These are phyloP conservation scores for Xenopus borealis DNA, from an alignment of 2,113 vertebrate species.

Conservation along the genomic window DNA sequence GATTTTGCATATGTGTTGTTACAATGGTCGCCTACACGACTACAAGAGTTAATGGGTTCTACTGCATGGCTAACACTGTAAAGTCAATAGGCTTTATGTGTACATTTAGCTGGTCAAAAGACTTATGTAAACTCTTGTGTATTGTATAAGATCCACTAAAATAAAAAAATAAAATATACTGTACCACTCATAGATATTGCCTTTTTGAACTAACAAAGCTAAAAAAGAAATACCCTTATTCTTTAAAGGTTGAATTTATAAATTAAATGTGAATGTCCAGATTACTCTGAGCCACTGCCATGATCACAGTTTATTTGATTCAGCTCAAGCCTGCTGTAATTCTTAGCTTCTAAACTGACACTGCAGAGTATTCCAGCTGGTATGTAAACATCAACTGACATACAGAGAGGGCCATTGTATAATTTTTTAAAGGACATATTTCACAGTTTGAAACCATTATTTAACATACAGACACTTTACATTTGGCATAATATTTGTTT, in stretches of 20 bases:
- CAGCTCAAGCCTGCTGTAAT: slow-evolving; percentile 13
- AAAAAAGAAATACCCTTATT: slow-evolving; percentile 9
- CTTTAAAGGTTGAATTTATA: slow-evolving; percentile 44
- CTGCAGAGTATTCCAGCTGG: slow-evolving; percentile 6
- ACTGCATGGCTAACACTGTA: too few species aligned
- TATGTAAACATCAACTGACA: slow-evolving; percentile 37
- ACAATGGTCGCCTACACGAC: too few species aligned
- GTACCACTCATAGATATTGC: too few species aligned
- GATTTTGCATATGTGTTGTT: too few species aligned
- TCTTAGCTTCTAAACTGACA: slow-evolving; percentile 18
- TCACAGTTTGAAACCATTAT: slow-evolving; percentile 30
- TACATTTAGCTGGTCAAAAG: too few species aligned
- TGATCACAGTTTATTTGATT: slow-evolving; percentile 36
- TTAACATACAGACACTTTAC: slow-evolving; percentile 1
- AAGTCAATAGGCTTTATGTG: too few species aligned
- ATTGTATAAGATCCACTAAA: too few species aligned
- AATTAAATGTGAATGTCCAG: slow-evolving; percentile 43
- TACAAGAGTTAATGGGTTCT: too few species aligned
- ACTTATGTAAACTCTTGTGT: too few species aligned
- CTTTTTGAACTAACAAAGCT: too few species aligned
- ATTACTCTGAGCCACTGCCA: slow-evolving; percentile 20
- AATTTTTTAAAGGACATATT: slow-evolving; percentile 16
- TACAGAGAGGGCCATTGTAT: slow-evolving; percentile 16
- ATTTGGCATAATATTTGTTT: slow-evolving; percentile 1
- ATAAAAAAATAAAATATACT: too few species aligned